Conservation (phyloP, 1,140 invertebrate species). For the Tetramorium parvispinum region DNA sequence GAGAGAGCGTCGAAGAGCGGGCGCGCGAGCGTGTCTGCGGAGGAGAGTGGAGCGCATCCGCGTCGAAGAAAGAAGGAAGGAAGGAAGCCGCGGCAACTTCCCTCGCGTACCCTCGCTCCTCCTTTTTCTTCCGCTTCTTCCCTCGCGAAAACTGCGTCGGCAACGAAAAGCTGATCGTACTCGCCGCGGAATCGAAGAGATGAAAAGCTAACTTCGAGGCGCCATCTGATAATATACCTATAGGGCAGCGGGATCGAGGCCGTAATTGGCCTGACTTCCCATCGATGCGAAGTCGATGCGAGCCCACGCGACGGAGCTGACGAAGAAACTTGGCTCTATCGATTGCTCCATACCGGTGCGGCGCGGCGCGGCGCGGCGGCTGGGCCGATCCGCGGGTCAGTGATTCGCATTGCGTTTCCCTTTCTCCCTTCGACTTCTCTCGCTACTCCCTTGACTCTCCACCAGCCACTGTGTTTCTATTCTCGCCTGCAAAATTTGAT, state of each 20-base stretch:
- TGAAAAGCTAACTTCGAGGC: constrained; percentile 74
- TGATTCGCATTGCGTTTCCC: constrained; percentile 21
- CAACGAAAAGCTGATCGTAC: constrained; percentile 62
- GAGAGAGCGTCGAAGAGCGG: constrained; percentile 26
- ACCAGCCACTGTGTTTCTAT: constrained; percentile 39
- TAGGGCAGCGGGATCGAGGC: constrained; percentile 59
- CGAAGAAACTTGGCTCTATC: constrained; percentile 63
- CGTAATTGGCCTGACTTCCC: constrained; percentile 72
- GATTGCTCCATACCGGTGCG: constrained; percentile 46
- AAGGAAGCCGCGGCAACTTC: constrained; percentile 28
- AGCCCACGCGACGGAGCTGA: constrained; percentile 14
- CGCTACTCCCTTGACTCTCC: background rate
- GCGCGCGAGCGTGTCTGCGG: background rate
- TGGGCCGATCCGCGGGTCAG: constrained; percentile 42
- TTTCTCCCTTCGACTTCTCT: constrained; percentile 7
- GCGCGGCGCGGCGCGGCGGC: background rate
- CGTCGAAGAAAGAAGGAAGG: constrained; percentile 35
- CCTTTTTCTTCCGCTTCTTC: constrained; percentile 10
- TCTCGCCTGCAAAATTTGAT: constrained; percentile 42
- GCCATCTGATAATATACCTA: constrained; percentile 72
- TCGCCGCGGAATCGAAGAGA: constrained; percentile 67
- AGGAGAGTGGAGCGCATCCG: constrained; percentile 13
- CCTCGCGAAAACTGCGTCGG: constrained; percentile 18
- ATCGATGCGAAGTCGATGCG: constrained; percentile 62
- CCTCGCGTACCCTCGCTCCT: background rate